phyloP scores from a whole-genome alignment of 2,888 invertebrate species.

The Eupithecia insigniata region DNA sequence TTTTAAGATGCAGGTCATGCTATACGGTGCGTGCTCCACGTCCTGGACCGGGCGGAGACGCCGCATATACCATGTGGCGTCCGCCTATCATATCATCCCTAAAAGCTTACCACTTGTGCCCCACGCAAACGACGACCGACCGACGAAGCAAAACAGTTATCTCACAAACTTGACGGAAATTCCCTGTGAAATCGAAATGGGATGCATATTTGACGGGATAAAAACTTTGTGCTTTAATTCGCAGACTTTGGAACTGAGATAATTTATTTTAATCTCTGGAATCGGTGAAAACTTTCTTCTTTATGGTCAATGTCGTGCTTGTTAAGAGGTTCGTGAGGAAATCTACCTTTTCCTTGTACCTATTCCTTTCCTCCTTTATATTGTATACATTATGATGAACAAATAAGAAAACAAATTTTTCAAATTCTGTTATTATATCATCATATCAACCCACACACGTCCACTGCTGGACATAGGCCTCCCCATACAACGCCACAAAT shows the following conservation, averaged over 20 bases:
- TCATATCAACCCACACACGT: too few species aligned
- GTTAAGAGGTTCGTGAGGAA: neutral
- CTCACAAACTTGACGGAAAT: slow-evolving; percentile 33
- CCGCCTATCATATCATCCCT: too few species aligned
- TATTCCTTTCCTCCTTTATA: too few species aligned
- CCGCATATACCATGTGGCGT: too few species aligned
- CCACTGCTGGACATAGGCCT: too few species aligned
- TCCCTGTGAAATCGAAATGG: slow-evolving; percentile 29
- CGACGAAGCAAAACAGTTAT: slow-evolving; percentile 34
- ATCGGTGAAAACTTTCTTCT: neutral
- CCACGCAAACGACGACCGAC: neutral
- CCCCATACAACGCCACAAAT: too few species aligned
- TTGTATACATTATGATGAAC: too few species aligned
- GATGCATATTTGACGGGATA: slow-evolving; percentile 33
- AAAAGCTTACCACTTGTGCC: slow-evolving; percentile 10
- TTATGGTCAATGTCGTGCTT: neutral
- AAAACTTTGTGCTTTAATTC: slow-evolving; percentile 19
- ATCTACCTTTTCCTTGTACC: neutral
- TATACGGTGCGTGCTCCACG: too few species aligned
- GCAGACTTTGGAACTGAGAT: slow-evolving; percentile 11
- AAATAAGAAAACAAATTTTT: too few species aligned
- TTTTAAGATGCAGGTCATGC: too few species aligned
- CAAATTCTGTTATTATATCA: neutral
- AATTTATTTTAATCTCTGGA: slow-evolving; percentile 11
- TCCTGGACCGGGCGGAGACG: too few species aligned